Percentiles rank a stretch among this genome's conserved stretches.
Conservation (phyloP, 2,797 vertebrate species). For the Gallinago solitaria region DNA sequence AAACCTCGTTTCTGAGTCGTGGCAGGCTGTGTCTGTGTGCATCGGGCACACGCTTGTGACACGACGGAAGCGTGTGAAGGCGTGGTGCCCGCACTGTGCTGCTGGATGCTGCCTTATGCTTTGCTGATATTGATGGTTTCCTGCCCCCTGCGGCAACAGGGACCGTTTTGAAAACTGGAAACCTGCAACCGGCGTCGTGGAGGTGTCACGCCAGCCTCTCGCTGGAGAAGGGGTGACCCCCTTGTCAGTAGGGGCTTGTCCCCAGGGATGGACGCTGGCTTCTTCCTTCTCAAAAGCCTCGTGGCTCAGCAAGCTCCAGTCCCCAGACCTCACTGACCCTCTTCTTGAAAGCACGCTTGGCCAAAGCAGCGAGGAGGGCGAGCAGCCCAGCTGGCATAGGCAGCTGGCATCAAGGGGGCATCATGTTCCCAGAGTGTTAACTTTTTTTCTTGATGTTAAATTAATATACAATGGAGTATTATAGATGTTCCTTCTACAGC, state of each 20-base stretch:
- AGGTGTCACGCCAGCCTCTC: background rate
- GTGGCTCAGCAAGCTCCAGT: background rate
- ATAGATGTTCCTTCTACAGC: background rate
- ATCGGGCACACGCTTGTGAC: accelerated
- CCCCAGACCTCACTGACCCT: background rate
- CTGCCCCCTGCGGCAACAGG: accelerated
- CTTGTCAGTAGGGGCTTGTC: background rate
- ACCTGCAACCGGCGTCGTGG: accelerated
- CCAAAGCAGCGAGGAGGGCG: background rate
- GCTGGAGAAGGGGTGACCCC: background rate
- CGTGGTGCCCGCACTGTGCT: accelerated
- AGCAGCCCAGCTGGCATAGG: background rate
- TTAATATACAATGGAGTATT: background rate
- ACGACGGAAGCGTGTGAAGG: accelerated
- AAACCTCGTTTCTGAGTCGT: background rate
- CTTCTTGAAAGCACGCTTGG: background rate
- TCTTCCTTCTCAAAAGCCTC: background rate
- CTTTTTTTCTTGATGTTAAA: background rate
- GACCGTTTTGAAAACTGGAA: background rate
- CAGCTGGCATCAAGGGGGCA: background rate
- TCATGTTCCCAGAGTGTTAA: background rate
- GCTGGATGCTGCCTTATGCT: accelerated
- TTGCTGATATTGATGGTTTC: background rate
- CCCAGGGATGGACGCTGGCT: background rate
- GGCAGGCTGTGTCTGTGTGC: accelerated